These are phyloP conservation scores for Lycocerus yunnanus DNA, from an alignment of 2,888 invertebrate genomes.

Conservation along the genomic window DNA sequence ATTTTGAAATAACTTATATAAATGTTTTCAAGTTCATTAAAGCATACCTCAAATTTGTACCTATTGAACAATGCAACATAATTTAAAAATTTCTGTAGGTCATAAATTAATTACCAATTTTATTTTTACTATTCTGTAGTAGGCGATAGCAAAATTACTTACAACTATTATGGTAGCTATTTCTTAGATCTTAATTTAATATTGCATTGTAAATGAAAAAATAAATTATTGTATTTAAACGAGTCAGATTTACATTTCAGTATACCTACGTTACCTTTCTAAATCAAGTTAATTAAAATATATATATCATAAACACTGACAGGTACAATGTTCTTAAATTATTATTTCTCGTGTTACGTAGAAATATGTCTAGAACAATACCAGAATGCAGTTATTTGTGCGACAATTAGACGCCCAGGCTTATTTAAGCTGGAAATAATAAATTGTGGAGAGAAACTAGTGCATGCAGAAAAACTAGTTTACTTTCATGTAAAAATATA, in stretches of 20 bases:
- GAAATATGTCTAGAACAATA: conserved; percentile 30
- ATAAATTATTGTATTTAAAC: not conserved
- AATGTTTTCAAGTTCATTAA: not conserved
- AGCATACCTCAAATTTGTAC: not conserved
- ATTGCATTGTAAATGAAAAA: not conserved
- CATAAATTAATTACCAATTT: not conserved
- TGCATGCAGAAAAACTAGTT: conserved; percentile 32
- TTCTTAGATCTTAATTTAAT: not conserved
- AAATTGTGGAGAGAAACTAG: conserved; percentile 27
- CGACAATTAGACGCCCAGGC: conserved; percentile 34
- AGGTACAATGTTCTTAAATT: conserved; percentile 25
- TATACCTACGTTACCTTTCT: not conserved
- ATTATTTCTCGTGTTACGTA: conserved; percentile 27
- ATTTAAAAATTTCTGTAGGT: not conserved
- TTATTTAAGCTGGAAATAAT: conserved; percentile 21
- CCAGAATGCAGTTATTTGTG: conserved; percentile 20
- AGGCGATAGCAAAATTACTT: not conserved
- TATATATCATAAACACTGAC: conserved; percentile 12
- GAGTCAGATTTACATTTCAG: not conserved
- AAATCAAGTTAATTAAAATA: not conserved
- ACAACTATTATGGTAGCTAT: not conserved
- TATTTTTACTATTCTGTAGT: not conserved
- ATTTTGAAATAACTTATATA: not conserved
- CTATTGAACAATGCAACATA: too few species aligned
- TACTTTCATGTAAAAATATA: conserved; percentile 36